Evolutionary conservation across 1,140 invertebrate species (phyloP).

Genomic region (Bombus turneri): DNA sequence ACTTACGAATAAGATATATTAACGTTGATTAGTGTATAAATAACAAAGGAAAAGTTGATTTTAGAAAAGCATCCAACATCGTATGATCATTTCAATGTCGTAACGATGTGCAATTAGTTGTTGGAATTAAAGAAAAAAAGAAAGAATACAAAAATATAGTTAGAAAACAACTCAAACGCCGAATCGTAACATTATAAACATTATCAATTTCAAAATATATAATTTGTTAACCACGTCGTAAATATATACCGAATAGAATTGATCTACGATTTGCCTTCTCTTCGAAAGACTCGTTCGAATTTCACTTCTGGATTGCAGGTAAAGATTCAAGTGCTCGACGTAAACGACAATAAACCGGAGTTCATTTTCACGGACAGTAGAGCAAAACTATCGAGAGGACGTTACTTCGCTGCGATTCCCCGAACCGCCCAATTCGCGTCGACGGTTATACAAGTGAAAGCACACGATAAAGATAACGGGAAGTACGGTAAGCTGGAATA

Average conservation of each 20-base stretch:
- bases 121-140: not conserved
- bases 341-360: slow-evolving; percentile 93
- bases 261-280: not conserved
- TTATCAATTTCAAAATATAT: not conserved
- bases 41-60: not conserved
- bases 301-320: slow-evolving; percentile 80
- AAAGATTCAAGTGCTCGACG: slow-evolving; percentile 91
- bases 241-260: not conserved
- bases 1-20: not conserved
- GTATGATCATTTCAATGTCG: too few species aligned
- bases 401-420: slow-evolving; percentile 89
- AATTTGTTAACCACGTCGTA: not conserved
- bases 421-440: slow-evolving; percentile 87
- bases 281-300: not conserved
- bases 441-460: slow-evolving; percentile 89
- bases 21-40: not conserved
- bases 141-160: too few species aligned
- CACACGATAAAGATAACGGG: slow-evolving; percentile 92
- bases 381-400: slow-evolving; percentile 80
- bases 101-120: too few species aligned
- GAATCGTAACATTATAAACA: too few species aligned
- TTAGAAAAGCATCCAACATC: not conserved
- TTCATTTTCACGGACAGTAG: slow-evolving; percentile 88
- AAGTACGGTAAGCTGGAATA: slow-evolving; percentile 90
- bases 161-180: too few species aligned